phyloP scores from a whole-genome alignment of 2,113 vertebrate genomes.

The Aramus guarauna region DNA sequence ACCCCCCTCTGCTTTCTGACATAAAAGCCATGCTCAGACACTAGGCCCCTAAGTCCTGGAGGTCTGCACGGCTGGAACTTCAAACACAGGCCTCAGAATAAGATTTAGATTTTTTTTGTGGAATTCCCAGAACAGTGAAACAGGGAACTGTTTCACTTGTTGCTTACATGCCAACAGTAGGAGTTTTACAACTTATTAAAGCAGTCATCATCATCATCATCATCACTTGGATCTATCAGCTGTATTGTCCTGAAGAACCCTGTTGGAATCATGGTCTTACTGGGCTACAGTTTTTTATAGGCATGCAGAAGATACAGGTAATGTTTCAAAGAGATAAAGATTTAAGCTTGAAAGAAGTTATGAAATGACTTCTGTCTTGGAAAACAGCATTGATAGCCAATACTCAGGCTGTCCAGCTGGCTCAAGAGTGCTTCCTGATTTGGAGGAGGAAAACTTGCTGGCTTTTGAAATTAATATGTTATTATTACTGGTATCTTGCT shows the following conservation, averaged over 20 bases:
- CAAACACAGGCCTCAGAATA: neutral
- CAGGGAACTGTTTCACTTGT: neutral
- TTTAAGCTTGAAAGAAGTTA: neutral
- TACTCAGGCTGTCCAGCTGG: neutral
- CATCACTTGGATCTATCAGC: neutral
- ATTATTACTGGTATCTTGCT: conserved; percentile 12
- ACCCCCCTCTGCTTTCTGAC: neutral
- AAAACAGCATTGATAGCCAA: neutral
- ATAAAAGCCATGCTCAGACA: neutral
- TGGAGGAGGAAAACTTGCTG: neutral
- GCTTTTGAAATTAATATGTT: conserved; percentile 9
- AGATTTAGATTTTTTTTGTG: neutral
- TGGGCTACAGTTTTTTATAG: neutral
- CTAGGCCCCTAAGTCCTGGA: neutral
- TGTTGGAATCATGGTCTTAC: neutral
- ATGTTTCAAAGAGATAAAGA: neutral
- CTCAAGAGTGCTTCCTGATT: neutral
- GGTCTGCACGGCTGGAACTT: neutral
- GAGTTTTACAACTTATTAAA: neutral
- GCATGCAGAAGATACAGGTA: neutral
- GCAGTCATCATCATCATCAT: neutral
- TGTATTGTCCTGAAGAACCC: neutral
- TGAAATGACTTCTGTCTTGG: neutral
- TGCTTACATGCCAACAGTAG: neutral
- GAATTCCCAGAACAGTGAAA: neutral